Evolutionary conservation across 2,797 vertebrate species (phyloP), one percentile per base, ranked within the genome.

Genomic region (Phoeniculus purpureus): DNA sequence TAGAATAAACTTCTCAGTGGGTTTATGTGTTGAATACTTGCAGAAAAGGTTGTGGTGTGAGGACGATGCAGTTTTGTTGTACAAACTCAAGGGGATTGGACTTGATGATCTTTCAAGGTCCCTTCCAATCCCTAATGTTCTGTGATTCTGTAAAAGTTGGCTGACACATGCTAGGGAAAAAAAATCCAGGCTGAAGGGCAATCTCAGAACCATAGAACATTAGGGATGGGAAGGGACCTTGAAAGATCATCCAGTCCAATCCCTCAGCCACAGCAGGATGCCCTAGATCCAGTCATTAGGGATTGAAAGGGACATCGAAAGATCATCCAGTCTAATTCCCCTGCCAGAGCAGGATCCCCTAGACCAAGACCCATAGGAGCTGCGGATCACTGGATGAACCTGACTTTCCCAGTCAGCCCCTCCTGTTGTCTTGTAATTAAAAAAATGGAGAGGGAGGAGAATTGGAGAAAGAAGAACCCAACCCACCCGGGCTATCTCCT

Each of bases 21-120:
- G 25, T 96, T 96, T 92, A 75, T 66, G 91, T 89, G 96, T 82
- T 96, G 94, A 89, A 94, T 95, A 87, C 79, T 72, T 19, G 34
- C 2, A 15, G 60, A 40, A 81, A 81, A 94, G 61, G 75, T 91
- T 3, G 3, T 9, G 48, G 75, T 0, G 13, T 85, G 94, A 96
- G 81, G 85, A 25, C 2, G 0, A 50, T 0, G 14, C 50, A 73
- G 80, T 81, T 76, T 89, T 88, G 91, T 93, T 81, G 27, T 90
- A 76, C 85, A 80, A 94, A 92, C 92, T 94, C 37, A 37, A 12
- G 37, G 37, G 37, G 37, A 37, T 37, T 37, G 37, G 37, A 9
- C 37, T 37, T 37, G 37, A 37, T 37, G 12, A 37, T 37, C 37
- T 37, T 37, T 37, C 37, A 12, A 37, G 37, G 37, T 37, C 37